Evolutionary conservation across 2,888 invertebrate genomes (phyloP).

Genomic region (Phyto melanocephala): DNA sequence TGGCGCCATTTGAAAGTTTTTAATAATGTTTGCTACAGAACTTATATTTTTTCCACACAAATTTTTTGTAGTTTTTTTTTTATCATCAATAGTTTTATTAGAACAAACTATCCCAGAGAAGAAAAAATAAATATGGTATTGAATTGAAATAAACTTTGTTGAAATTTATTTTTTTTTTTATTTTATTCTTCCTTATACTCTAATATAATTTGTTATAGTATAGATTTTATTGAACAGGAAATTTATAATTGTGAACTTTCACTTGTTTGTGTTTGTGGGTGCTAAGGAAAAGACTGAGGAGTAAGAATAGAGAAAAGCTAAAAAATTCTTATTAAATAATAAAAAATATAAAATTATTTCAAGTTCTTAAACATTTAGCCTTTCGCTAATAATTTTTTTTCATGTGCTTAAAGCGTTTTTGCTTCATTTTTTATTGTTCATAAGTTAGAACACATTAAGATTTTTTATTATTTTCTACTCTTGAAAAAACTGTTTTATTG

Average conservation of each 20-base stretch:
- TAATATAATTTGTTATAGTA: constrained; percentile 30
- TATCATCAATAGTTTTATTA: constrained; percentile 10
- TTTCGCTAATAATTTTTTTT: not conserved
- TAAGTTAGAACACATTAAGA: constrained; percentile 35
- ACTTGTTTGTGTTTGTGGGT: not conserved
- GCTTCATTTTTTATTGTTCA: not conserved
- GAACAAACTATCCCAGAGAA: constrained; percentile 23
- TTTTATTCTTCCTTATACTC: not conserved
- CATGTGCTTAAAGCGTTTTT: not conserved
- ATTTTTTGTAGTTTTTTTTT: not conserved
- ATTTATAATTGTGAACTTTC: constrained; percentile 56
- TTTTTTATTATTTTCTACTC: not conserved
- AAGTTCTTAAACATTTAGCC: not conserved
- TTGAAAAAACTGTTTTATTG: constrained; percentile 8
- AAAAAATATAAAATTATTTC: constrained; percentile 11
- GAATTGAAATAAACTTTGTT: constrained; percentile 50
- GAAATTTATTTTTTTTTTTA: not conserved
- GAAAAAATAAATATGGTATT: constrained; percentile 28
- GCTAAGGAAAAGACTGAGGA: not conserved
- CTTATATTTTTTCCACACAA: constrained; percentile 31
- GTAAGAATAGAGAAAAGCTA: not conserved
- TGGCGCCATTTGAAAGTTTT: constrained; percentile 65
- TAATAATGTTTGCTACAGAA: constrained; percentile 62
- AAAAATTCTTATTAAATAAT: not conserved
- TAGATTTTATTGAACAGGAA: constrained; percentile 19